Base-by-base conservation (phyloP, 2,888 invertebrate species). In the Limnephilus rhombicus region DNA sequence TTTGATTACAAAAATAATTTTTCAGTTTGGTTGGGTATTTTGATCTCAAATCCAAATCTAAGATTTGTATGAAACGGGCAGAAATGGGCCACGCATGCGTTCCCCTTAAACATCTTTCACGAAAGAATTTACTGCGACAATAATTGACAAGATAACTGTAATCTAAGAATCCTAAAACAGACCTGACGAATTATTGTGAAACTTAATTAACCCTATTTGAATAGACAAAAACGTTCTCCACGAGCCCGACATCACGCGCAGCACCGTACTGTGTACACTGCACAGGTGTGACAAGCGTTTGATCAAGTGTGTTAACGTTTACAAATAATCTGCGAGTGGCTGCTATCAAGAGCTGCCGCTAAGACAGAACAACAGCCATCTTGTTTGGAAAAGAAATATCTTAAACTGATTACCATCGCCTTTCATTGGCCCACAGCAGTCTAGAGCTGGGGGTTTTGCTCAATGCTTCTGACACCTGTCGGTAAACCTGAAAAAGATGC, bases 341-440 rank as follows among this genome's bases (percentile, higher is more conserved):
- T 34, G 49, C 24, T 83, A 90, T 49, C 90, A 83, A 90, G 41
- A 83, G 90, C 83, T 34, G 90, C 90, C 90, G 90, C n/a, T 34
- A 29, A 18, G 83, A 34, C 29, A 53, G 34, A 31, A 83, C 41
- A n/a, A 90, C 90, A n/a, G 49, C 45, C 13, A 15, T 49, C 34
- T 90, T 83, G 85, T 90, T 90, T 83, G 90, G 53, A 90, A 24
- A 45, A 53, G 41, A 83, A 82, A 90, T 90, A 83, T 53, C n/a
- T 49, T 31, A n/a, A 45, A 15, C 18, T 83, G 83, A 83, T 90
- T 90, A 83, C 90, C 83, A 83, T 82, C 53, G 31, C 12, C 89
- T 83, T 83, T 82, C 82, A 83, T 68, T 68, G 68, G 68, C 68
- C 68, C 68, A n/a, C 4, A 68, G 45, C 37, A 80, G 31, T 41